Evolutionary conservation across 2,888 invertebrate species (phyloP), one percentile per base, ranked within the genome.

Genomic region (Cistogaster globosa): DNA sequence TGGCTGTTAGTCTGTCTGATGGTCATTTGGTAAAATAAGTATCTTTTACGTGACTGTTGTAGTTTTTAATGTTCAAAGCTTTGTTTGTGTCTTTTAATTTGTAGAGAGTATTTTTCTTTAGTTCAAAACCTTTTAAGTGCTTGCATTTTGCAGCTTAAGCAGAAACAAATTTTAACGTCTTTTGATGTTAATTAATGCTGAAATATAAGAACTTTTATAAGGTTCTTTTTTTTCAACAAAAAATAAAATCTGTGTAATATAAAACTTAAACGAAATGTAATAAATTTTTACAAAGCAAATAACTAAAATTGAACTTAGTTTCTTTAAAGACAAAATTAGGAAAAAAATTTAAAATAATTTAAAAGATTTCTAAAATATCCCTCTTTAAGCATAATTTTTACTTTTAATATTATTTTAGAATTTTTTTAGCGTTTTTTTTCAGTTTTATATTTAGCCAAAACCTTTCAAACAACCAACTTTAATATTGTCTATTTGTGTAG

Each of bases 31-130:
- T 55, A 86, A 83, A 83, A 51, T 81, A 81, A 85, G 83, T 78
- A 83, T 83, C 82, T 86, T 84, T 86, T 84, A 86, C 85, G 85
- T 87, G 86, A 87, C 86, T 84, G 84, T 55, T 74, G 65, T 45
- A 38, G 48, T 80, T 63, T 60, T 60, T 75, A 20, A 36, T 16
- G 48, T 58, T 26, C n/a, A 45, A 51, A 53, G 60, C 69, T 75
- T 38, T 7, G 32, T 32, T 32, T 32, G 32, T 32, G 32, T 32
- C 32, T 9, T 58, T 45, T 72, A 22, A 18, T 20, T n/a, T 38
- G 3, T 32, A 18, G 1, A 58, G n/a, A 32, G 18, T 36, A 8
- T 55, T 26, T 32, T 72, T 48, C 32, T 51, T 14, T 67, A 36
- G 26, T 79, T 77, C 63, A 80, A 86, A 86, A 77, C 86, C 84